These are phyloP conservation scores for Pseudobourletiella spinata DNA, from an alignment of 1,140 invertebrate species.

Conservation along the genomic window DNA sequence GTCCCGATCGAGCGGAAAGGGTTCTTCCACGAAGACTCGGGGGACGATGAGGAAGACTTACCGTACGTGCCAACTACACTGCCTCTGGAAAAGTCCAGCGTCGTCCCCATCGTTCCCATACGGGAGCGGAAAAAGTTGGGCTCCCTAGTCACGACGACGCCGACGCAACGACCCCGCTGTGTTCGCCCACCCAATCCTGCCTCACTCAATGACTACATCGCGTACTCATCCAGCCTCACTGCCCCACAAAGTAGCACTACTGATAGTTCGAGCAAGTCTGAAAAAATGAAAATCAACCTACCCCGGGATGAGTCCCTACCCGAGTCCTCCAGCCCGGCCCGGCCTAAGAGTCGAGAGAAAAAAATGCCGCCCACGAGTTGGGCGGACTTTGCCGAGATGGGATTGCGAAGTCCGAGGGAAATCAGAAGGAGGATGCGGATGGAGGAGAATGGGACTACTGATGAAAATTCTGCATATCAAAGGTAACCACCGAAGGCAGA, in stretches of 20 bases:
- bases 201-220: conserved; percentile 62
- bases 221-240: conserved; percentile 39
- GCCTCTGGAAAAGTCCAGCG: conserved; percentile 65
- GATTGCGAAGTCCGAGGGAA: conserved; percentile 44
- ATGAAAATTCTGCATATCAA: conserved; percentile 24
- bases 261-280: conserved; percentile 35
- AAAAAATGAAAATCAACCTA: conserved; percentile 58
- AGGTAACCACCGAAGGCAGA: no score
- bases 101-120: conserved; percentile 67
- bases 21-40: conserved; percentile 66
- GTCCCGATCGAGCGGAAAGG: conserved; percentile 46
- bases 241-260: conserved; percentile 28
- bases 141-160: conserved; percentile 60
- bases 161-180: conserved; percentile 66
- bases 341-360: conserved; percentile 38
- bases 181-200: conserved; percentile 64
- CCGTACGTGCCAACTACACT: conserved; percentile 77
- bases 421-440: conserved; percentile 36
- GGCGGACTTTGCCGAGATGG: conserved; percentile 55
- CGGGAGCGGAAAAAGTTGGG: conserved; percentile 53
- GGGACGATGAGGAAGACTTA: conserved; percentile 69
- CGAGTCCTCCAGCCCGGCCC: conserved; percentile 36
- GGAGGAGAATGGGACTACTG: conserved; percentile 31
- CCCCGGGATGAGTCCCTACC: conserved; percentile 50
- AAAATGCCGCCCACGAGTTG: conserved; percentile 46